These are phyloP conservation scores for Marcusenius ussheri DNA, from an alignment of 2,113 vertebrate species.

Conservation along the genomic window DNA sequence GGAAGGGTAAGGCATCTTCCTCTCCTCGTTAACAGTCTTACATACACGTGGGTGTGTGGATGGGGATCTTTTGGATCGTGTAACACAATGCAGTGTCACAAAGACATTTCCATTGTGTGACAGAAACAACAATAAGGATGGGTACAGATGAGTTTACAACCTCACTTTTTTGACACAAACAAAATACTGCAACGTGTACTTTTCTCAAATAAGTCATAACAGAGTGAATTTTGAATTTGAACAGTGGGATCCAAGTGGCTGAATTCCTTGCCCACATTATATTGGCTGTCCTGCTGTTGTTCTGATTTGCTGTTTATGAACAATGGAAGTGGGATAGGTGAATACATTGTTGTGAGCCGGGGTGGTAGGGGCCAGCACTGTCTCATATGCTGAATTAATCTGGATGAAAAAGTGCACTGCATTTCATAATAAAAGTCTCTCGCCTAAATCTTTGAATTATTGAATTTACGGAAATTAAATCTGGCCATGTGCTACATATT, in stretches of 20 bases:
- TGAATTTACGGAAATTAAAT: not conserved
- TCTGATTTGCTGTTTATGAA: not conserved
- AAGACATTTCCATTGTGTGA: not conserved
- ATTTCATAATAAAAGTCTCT: constrained; percentile 4
- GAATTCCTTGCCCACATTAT: not conserved
- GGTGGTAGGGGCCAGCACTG: not conserved
- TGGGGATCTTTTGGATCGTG: not conserved
- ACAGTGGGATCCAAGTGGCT: not conserved
- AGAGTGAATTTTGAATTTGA: not conserved
- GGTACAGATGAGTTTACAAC: not conserved
- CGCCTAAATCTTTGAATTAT: not conserved
- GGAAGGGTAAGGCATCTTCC: not conserved
- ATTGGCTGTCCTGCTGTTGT: not conserved
- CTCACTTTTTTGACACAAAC: not conserved
- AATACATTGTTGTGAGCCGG: not conserved
- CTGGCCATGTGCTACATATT: not conserved
- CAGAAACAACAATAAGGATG: not conserved
- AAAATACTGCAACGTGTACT: not conserved
- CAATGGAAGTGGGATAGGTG: not conserved
- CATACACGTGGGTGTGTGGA: not conserved
- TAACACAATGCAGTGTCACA: not conserved
- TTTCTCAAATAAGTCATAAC: not conserved
- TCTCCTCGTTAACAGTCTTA: not conserved
- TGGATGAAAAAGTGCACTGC: not conserved
- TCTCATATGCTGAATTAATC: not conserved